Evolutionary conservation across 2,113 vertebrate species (phyloP).

Genomic region (Pyxicephalus adspersus): DNA sequence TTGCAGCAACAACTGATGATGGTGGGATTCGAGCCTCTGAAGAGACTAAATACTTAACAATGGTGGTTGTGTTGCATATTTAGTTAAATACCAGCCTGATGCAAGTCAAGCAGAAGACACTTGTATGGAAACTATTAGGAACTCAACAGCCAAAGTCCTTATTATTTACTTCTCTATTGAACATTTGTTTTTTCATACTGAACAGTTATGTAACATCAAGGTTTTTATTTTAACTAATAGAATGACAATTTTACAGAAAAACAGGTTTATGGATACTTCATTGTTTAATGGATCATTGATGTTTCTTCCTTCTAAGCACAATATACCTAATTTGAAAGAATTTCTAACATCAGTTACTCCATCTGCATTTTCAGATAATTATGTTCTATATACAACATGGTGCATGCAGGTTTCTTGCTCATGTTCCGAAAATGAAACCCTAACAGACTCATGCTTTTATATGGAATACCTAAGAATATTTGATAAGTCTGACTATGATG

Average conservation of each 20-base stretch:
- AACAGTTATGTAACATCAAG: too few species aligned
- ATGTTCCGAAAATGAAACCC: too few species aligned
- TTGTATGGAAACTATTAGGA: too few species aligned
- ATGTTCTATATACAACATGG: too few species aligned
- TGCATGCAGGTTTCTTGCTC: too few species aligned
- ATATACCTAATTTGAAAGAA: background rate
- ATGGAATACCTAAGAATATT: background rate
- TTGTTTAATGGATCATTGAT: background rate
- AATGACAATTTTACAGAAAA: too few species aligned
- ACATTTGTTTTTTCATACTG: too few species aligned
- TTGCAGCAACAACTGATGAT: background rate
- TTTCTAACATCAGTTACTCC: background rate
- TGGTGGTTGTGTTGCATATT: background rate
- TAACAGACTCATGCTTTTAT: background rate
- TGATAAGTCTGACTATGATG: background rate
- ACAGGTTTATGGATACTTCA: background rate
- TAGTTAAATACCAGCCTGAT: background rate
- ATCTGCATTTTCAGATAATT: background rate
- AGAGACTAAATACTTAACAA: background rate
- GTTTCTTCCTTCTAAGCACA: background rate
- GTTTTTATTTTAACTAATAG: background rate
- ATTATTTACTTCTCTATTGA: too few species aligned
- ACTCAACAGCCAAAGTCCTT: too few species aligned
- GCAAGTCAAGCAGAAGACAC: background rate
- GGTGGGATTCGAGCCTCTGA: background rate